These are phyloP conservation scores for Acanthurus tractus DNA, from an alignment of 2,797 vertebrate species.

Conservation along the genomic window DNA sequence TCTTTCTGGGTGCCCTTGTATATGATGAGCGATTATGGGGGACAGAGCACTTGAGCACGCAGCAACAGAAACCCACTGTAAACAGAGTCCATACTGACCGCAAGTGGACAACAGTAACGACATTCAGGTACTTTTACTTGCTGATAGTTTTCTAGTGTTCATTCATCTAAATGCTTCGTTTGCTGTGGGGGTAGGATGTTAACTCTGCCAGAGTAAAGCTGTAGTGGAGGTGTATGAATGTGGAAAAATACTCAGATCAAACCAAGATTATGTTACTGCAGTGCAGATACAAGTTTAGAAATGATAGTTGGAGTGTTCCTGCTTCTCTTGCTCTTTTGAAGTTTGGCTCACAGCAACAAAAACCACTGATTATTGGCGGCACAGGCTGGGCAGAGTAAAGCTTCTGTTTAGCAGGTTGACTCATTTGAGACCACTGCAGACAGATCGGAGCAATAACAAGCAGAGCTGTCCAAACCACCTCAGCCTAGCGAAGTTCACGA, in stretches of 20 bases:
- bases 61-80: neutral
- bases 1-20: conserved; percentile 28
- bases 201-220: neutral
- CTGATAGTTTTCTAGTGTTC: neutral
- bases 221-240: neutral
- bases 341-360: conserved; percentile 1
- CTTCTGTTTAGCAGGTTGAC: too few relatives aligned
- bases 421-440: too few relatives aligned
- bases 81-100: neutral
- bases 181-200: neutral
- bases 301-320: too few relatives aligned
- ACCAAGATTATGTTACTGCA: neutral
- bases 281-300: neutral
- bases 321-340: conserved; percentile 2
- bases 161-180: neutral
- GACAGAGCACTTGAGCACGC: neutral
- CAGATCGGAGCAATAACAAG: neutral
- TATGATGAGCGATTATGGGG: conserved; percentile 28
- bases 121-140: neutral
- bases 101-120: neutral
- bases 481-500: neutral
- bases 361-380: neutral
- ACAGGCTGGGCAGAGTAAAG: too few relatives aligned
- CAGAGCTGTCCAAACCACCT: neutral
- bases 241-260: neutral